Evolutionary conservation across 2,113 vertebrate species (phyloP).

Genomic region (Phoenicopterus ruber): DNA sequence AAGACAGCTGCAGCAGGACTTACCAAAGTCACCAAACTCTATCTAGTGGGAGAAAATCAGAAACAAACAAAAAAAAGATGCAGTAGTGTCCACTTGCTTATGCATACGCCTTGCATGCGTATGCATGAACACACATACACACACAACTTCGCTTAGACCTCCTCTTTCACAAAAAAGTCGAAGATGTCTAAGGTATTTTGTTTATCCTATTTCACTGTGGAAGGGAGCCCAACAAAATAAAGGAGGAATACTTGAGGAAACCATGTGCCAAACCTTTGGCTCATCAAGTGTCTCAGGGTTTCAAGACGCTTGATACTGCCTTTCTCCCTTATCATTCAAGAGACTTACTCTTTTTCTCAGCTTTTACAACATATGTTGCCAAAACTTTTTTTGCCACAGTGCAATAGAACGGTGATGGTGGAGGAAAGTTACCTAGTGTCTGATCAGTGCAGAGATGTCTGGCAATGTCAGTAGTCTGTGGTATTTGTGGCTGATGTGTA

Average conservation of each 20-base stretch:
- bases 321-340: background rate
- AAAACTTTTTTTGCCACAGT: background rate
- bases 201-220: background rate
- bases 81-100: background rate
- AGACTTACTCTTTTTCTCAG: background rate
- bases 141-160: background rate
- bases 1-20: background rate
- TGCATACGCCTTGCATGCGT: fast-evolving
- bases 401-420: fast-evolving
- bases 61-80: background rate
- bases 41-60: slow-evolving; percentile 36
- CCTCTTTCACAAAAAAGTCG: background rate
- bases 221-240: background rate
- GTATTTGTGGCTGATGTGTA: fast-evolving
- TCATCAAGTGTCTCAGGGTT: background rate
- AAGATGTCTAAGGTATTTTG: background rate
- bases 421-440: background rate
- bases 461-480: background rate
- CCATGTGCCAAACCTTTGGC: background rate
- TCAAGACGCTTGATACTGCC: background rate
- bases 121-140: too few species aligned
- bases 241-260: background rate
- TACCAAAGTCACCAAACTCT: background rate
- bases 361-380: fast-evolving
- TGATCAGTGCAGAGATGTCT: background rate